These are phyloP conservation scores for Bugula neritina DNA, from an alignment of 2,888 invertebrate species.

Conservation along the genomic window DNA sequence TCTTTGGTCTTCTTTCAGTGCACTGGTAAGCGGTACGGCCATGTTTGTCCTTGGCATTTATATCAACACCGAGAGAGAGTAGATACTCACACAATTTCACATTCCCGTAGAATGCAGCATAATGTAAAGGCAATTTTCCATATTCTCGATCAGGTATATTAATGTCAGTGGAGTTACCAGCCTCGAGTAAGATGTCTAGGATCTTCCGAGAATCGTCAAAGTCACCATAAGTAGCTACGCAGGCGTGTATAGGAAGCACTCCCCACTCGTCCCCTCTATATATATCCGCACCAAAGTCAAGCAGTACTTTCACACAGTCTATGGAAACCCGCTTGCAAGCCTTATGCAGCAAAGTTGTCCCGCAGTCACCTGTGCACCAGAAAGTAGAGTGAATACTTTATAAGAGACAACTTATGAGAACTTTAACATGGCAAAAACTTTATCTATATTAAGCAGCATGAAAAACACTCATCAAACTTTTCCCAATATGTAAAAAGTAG, in stretches of 20 bases:
- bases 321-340: conserved; percentile 15
- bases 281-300: not conserved
- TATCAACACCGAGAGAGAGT: not conserved
- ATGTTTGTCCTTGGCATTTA: conserved; percentile 22
- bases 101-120: conserved; percentile 15
- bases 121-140: not conserved
- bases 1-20: not conserved
- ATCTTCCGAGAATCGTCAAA: conserved; percentile 15
- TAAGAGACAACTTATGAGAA: too few relatives aligned
- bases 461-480: too few relatives aligned
- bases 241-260: conserved; percentile 7
- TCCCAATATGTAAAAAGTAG: too few relatives aligned
- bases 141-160: not conserved
- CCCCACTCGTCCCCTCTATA: conserved; percentile 17
- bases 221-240: conserved; percentile 22
- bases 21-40: conserved; percentile 15
- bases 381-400: too few relatives aligned
- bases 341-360: not conserved
- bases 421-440: too few relatives aligned
- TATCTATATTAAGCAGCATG: too few relatives aligned
- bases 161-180: not conserved
- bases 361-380: not conserved
- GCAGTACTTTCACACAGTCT: conserved; percentile 17
- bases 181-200: conserved; percentile 6
- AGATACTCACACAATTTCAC: conserved; percentile 10